Percentiles rank a stretch among this genome's conserved stretches.
Evolutionary conservation across 2,888 invertebrate genomes (phyloP).

Genomic region (Agriopis aurantiaria): DNA sequence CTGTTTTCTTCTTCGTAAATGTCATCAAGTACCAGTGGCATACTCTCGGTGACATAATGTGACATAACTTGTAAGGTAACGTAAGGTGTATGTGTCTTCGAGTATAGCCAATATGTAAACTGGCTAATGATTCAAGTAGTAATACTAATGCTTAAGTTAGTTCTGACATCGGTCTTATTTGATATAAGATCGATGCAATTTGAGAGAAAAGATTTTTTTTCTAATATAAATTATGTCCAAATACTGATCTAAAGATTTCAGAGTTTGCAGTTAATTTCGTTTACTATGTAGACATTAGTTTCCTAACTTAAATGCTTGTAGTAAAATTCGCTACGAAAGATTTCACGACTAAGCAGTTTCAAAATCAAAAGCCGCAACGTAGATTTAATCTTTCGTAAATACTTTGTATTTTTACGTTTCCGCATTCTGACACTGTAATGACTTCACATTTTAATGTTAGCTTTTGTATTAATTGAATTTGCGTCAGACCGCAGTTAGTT

Average conservation of each 20-base stretch:
- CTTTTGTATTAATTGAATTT: constrained; percentile 32
- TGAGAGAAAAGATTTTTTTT: background rate
- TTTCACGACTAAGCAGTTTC: constrained; percentile 23
- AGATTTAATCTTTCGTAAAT: constrained; percentile 33
- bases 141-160: background rate
- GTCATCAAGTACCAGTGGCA: constrained; percentile 67
- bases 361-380: constrained; percentile 31
- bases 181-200: no score
- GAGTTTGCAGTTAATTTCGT: background rate
- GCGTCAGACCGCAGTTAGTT: constrained; percentile 37
- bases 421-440: constrained; percentile 22
- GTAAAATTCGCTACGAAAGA: constrained; percentile 19
- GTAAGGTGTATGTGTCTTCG: constrained; percentile 4
- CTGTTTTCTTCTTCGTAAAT: constrained; percentile 65
- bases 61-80: constrained; percentile 53
- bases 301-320: constrained; percentile 14
- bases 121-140: background rate
- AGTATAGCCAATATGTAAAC: constrained; percentile 1
- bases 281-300: constrained; percentile 13
- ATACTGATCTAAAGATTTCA: background rate
- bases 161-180: background rate
- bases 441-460: constrained; percentile 21
- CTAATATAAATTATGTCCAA: background rate
- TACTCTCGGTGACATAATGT: constrained; percentile 62
- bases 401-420: constrained; percentile 26